phyloP scores from a whole-genome alignment of 1,140 invertebrate species.

The Nixonia krombeini region DNA sequence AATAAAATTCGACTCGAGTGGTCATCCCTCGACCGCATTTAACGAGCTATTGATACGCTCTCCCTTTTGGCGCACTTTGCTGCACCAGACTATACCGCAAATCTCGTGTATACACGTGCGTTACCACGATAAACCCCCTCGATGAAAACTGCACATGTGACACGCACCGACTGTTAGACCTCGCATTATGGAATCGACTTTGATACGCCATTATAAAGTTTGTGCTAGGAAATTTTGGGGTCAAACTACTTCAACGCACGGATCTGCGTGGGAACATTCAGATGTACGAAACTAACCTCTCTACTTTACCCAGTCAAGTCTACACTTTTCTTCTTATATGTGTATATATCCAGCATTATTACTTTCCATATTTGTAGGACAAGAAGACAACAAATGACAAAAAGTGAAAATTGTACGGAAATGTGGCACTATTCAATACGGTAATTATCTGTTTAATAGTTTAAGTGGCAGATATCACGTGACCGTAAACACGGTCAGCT shows the following conservation, averaged over 20 bases:
- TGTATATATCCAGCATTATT: background rate
- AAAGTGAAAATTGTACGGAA: too few relatives aligned
- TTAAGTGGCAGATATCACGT: too few relatives aligned
- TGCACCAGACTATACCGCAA: slow-evolving; percentile 8
- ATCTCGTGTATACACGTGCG: slow-evolving; percentile 8
- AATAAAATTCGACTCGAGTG: slow-evolving; percentile 62
- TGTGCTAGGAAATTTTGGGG: slow-evolving; percentile 29
- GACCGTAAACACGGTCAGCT: too few relatives aligned
- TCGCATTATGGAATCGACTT: slow-evolving; percentile 5
- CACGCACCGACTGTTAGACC: slow-evolving; percentile 13
- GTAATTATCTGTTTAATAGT: too few relatives aligned
- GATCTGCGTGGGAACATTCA: slow-evolving; percentile 53
- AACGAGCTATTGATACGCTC: slow-evolving; percentile 66
- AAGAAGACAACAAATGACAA: too few relatives aligned
- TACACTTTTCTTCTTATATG: background rate
- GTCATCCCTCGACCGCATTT: slow-evolving; percentile 39
- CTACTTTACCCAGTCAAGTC: background rate
- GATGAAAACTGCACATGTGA: slow-evolving; percentile 53
- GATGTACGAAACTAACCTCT: slow-evolving; percentile 39
- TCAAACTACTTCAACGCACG: slow-evolving; percentile 12
- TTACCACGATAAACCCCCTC: slow-evolving; percentile 14
- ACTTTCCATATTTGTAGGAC: too few relatives aligned
- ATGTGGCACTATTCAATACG: too few relatives aligned
- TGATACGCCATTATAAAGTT: slow-evolving; percentile 54
- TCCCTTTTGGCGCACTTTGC: slow-evolving; percentile 8